These are phyloP conservation scores for Eupithecia subfuscata DNA, from an alignment of 2,888 invertebrate species.

Conservation along the genomic window DNA sequence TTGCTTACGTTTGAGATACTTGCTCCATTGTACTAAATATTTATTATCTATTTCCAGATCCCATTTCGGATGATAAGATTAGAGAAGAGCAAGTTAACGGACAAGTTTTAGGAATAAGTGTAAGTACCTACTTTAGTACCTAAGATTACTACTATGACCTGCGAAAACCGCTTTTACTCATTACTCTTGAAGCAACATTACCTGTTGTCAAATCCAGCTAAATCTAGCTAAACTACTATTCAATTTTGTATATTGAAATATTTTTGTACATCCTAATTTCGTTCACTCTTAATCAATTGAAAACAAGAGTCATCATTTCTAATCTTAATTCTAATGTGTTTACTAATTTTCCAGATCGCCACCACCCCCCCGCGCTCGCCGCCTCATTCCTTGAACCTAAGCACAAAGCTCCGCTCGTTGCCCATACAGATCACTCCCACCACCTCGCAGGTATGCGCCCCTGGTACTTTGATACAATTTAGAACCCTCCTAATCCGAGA, in stretches of 20 bases:
- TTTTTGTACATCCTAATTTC: neutral
- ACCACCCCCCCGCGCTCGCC: slow-evolving; percentile 65
- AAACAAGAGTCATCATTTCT: slow-evolving; percentile 7
- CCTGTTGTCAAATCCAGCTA: neutral
- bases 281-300: neutral
- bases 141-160: neutral
- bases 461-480: slow-evolving; percentile 74
- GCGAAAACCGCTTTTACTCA: neutral
- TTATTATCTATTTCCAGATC: slow-evolving; percentile 58
- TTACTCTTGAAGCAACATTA: neutral
- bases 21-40: slow-evolving; percentile 17
- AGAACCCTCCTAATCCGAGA: slow-evolving; percentile 73
- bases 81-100: slow-evolving; percentile 70
- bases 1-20: slow-evolving; percentile 11
- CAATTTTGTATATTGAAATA: neutral
- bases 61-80: slow-evolving; percentile 68
- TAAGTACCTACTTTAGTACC: slow-evolving; percentile 56
- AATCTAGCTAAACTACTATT: neutral
- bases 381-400: slow-evolving; percentile 73
- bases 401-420: slow-evolving; percentile 76
- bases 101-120: slow-evolving; percentile 78
- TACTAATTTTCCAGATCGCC: slow-evolving; percentile 65
- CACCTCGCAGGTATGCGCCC: slow-evolving; percentile 77
- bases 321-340: slow-evolving; percentile 21
- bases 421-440: slow-evolving; percentile 78